Base-by-base conservation (phyloP, 2,113 vertebrate genomes). In the Nerophis lumbriciformis region DNA sequence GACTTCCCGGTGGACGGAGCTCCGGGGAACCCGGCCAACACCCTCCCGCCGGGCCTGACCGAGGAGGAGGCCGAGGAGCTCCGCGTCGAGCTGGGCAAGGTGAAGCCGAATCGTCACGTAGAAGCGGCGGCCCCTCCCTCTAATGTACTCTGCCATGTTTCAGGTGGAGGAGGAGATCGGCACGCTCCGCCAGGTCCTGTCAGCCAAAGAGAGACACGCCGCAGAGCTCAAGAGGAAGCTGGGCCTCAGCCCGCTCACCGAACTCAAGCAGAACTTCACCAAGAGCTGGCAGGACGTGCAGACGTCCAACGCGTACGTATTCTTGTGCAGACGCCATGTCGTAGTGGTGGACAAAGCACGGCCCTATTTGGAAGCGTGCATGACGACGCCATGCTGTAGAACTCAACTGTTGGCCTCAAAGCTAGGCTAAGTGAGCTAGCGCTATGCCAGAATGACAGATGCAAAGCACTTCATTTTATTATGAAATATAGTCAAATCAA, bases 111-210 rank as follows among this genome's bases (percentile, higher is more conserved):
- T 9, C 15, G 15, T 21, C 21, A 39, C 38, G 2, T 28, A 28
- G 28, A 28, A 28, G 28, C 28, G 5, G 6, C 8, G 38, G 5
- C 8, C 39, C 8, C 8, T 8, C 7, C 10, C 10, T 42, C 10
- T 42, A 28, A 28, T 45, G 42, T 45, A 1, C 12, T 39, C n/a
- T 49, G 59, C 58, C 61, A 21, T 57, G 21, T 59, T 65, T 42
- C 69, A 99, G 97, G 96, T 99, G 59, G 96, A 99, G 79, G 97
- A 99, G 77, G 97, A 98, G 78, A 97, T 99, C 48, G 85, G 86
- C 65, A 98, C 97, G 6, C 85, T 99, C 63, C 92, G 95, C 13
- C 97, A 98, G 86, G 96, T 99, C 5, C 76, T 99, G 73, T 92
- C 92, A 1, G 96, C 97, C 68, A 99, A 99, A 86, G 97, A 99